Conservation (phyloP, 1,140 invertebrate genomes). For the Paracyclopina nana region DNA sequence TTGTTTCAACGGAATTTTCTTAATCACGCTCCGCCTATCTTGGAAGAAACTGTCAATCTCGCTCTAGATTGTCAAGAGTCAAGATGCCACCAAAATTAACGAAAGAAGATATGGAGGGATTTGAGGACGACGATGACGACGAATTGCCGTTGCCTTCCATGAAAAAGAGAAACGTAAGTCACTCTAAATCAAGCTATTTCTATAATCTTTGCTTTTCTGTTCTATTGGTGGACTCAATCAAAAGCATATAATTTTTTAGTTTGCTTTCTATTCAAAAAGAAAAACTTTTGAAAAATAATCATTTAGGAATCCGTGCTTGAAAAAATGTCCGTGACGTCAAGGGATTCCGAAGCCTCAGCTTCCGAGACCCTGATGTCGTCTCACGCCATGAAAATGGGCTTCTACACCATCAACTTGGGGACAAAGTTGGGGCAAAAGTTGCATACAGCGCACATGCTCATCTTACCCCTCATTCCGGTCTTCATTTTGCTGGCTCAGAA, state of each 20-base stretch:
- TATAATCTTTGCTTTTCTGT: too few species aligned
- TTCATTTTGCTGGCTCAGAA: conserved; percentile 13
- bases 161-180: not conserved
- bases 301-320: not conserved
- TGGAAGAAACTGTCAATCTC: too few species aligned
- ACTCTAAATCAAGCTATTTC: not conserved
- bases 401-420: conserved; percentile 16
- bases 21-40: too few species aligned
- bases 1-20: too few species aligned
- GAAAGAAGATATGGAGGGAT: not conserved
- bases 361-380: not conserved
- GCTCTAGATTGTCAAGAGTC: too few species aligned
- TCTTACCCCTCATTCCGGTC: conserved; percentile 14
- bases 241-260: not conserved
- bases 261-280: too few species aligned
- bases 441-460: conserved; percentile 11
- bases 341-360: not conserved
- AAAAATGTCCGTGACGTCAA: not conserved
- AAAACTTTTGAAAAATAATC: not conserved
- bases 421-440: conserved; percentile 12
- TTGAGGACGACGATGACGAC: not conserved
- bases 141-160: not conserved
- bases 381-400: conserved; percentile 16
- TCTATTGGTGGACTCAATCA: not conserved
- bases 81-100: too few species aligned